These are phyloP conservation scores for Pholis gunnellus DNA, from an alignment of 2,113 vertebrate species.

Conservation along the genomic window DNA sequence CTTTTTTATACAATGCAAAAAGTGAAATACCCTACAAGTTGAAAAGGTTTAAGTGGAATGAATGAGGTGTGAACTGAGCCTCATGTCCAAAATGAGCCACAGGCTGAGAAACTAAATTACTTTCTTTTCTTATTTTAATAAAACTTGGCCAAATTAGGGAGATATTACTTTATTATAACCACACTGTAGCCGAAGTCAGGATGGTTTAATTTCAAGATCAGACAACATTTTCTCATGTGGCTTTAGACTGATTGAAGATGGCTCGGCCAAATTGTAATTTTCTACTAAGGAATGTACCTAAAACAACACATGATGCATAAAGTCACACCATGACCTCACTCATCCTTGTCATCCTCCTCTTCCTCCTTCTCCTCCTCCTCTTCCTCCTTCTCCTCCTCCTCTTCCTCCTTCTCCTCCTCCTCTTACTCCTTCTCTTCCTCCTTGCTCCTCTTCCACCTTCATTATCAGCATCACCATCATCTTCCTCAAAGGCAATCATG, in stretches of 20 bases:
- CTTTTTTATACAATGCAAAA: constrained; percentile 28
- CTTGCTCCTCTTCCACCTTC: background rate
- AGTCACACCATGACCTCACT: constrained; percentile 59
- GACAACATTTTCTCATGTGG: background rate
- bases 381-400: constrained; percentile 17
- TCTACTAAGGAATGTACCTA: background rate
- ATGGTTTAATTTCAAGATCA: constrained; percentile 16
- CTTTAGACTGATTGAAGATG: background rate
- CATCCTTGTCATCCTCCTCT: constrained; percentile 27
- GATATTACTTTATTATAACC: constrained; percentile 7
- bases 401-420: constrained; percentile 20
- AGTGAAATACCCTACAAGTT: background rate
- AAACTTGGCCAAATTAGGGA: constrained; percentile 17
- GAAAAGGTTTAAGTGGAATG: background rate
- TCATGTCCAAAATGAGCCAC: constrained; percentile 6
- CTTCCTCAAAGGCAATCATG: background rate
- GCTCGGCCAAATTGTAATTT: background rate
- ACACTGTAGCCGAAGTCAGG: background rate
- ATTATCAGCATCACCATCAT: constrained; percentile 32
- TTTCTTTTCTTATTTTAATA: background rate
- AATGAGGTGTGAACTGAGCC: constrained; percentile 26
- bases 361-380: constrained; percentile 9
- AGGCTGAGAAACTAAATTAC: constrained; percentile 6
- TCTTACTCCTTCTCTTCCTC: constrained; percentile 28
- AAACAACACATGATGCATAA: constrained; percentile 19